These are phyloP conservation scores for Nannospalax galili DNA, from an alignment of 2,113 vertebrate species.

Conservation along the genomic window DNA sequence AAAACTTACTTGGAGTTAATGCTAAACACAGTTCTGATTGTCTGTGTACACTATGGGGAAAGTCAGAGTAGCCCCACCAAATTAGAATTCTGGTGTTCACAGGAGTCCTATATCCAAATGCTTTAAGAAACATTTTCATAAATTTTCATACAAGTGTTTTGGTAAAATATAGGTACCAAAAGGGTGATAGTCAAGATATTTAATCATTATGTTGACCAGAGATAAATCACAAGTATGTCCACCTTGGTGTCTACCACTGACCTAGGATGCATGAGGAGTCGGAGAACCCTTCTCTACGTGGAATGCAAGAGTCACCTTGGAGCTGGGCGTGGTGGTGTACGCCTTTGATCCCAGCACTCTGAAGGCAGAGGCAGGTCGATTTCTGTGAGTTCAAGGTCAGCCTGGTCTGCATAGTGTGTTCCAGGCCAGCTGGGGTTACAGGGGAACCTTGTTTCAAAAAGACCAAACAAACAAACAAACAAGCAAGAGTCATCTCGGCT, in stretches of 20 bases:
- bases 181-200: not conserved
- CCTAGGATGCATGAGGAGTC: not conserved
- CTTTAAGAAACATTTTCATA: not conserved
- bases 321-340: too few species aligned
- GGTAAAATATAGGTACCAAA: conserved; percentile 18
- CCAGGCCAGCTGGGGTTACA: too few species aligned
- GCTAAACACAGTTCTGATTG: not conserved
- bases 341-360: too few species aligned
- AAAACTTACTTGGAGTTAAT: not conserved
- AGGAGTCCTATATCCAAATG: not conserved
- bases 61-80: not conserved
- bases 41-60: not conserved
- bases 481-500: not conserved
- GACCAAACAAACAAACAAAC: not conserved
- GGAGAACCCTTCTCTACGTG: not conserved
- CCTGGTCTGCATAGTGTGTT: too few species aligned
- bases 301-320: not conserved
- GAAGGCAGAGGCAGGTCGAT: too few species aligned
- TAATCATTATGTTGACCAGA: not conserved
- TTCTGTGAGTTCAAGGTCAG: too few species aligned
- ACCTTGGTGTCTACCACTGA: not conserved
- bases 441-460: too few species aligned
- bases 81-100: not conserved
- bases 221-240: not conserved
- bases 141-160: not conserved